Conservation (phyloP, 2,113 vertebrate genomes). For the Crotophaga sulcirostris region DNA sequence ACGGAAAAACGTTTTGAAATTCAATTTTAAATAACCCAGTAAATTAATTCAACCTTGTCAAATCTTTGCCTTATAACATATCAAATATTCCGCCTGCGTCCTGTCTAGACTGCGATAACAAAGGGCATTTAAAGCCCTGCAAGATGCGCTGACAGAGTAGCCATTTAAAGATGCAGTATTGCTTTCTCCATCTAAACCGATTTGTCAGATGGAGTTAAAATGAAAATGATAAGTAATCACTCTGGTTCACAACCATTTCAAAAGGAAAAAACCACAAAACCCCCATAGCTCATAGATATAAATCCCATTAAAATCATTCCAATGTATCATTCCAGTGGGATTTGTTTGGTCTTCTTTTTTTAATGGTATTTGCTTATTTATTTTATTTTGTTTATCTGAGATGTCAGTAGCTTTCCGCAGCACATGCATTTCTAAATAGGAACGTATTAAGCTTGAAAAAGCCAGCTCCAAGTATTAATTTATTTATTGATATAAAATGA, state of each 20-base stretch:
- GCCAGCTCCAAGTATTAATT: not conserved
- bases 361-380: not conserved
- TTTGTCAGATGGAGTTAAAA: constrained; percentile 81
- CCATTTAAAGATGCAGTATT: constrained; percentile 78
- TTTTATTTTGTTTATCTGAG: constrained; percentile 3
- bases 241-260: constrained; percentile 56
- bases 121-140: constrained; percentile 80
- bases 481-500: not conserved
- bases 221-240: constrained; percentile 78
- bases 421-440: not conserved
- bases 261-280: not conserved
- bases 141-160: constrained; percentile 79
- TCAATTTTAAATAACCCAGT: constrained; percentile 67
- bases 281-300: constrained; percentile 16
- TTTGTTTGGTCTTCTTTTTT: not conserved
- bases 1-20: constrained; percentile 66
- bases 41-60: constrained; percentile 77
- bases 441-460: not conserved
- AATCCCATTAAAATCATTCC: constrained; percentile 36
- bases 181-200: constrained; percentile 72
- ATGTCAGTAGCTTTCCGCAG: not conserved
- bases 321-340: constrained; percentile 13
- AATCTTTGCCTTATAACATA: constrained; percentile 72
- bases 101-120: constrained; percentile 86
- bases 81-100: constrained; percentile 80